These are phyloP conservation scores for Gymnopithys bicolor DNA, from an alignment of 2,797 vertebrate species.

Conservation along the genomic window DNA sequence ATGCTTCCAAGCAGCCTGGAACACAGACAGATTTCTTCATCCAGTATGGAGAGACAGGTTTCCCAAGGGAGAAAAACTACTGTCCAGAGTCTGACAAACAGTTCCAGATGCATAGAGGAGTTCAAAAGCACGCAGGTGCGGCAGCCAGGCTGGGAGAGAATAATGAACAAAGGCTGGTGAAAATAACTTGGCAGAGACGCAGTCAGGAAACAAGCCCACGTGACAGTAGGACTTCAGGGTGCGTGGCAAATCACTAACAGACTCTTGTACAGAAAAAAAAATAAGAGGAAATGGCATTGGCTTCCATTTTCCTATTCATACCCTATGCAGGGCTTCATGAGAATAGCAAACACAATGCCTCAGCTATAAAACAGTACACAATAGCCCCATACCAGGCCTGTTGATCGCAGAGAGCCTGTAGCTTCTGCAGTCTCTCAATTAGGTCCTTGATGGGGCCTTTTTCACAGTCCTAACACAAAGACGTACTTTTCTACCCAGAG, in stretches of 20 bases:
- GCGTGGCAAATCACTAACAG: not conserved
- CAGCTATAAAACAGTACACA: conserved; percentile 24
- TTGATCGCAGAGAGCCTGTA: not conserved
- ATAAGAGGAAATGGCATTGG: not conserved
- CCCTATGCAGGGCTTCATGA: not conserved
- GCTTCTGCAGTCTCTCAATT: conserved; percentile 37
- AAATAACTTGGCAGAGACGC: not conserved
- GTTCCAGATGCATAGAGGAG: not conserved
- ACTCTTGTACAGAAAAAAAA: not conserved
- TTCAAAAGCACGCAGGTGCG: not conserved
- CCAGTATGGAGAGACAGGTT: not conserved
- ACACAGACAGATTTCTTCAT: not conserved
- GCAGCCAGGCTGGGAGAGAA: fast-evolving
- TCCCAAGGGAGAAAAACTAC: not conserved
- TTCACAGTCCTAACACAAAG: conserved; percentile 19
- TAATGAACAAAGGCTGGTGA: not conserved
- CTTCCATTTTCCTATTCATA: conserved; percentile 38
- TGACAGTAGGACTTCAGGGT: not conserved
- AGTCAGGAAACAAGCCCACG: not conserved
- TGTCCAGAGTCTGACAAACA: not conserved
- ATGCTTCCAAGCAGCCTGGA: not conserved
- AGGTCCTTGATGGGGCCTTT: conserved; percentile 17
- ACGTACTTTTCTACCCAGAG: not conserved
- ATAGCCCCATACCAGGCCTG: conserved; percentile 36
- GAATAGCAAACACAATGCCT: conserved; percentile 40